These are phyloP conservation scores for Smutsia temminckii DNA, from an alignment of 2,797 vertebrate species.

Conservation along the genomic window DNA sequence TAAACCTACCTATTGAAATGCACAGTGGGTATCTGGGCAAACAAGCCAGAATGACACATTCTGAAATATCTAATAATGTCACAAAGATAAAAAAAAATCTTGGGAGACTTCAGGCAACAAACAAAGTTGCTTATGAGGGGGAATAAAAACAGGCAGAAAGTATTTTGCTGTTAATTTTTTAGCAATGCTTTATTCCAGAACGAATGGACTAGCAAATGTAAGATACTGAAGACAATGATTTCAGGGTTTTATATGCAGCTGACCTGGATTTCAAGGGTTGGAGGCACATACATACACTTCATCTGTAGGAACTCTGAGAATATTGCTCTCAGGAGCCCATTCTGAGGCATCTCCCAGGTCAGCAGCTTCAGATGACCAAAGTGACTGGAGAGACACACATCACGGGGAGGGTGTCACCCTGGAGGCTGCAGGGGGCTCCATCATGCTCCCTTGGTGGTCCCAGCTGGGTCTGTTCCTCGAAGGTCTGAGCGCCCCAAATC, in stretches of 20 bases:
- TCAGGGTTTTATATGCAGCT: neutral
- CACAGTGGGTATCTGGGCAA: neutral
- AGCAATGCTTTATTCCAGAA: neutral
- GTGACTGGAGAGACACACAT: neutral
- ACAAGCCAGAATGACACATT: neutral
- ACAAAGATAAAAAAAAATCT: neutral
- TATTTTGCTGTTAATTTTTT: neutral
- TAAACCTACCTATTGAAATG: neutral
- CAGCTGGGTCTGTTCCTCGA: neutral
- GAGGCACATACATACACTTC: neutral
- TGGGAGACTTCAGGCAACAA: neutral
- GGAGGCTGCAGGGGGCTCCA: neutral
- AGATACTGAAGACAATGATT: neutral
- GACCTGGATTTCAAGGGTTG: neutral
- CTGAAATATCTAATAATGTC: neutral
- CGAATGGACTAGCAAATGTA: neutral
- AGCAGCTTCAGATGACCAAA: neutral
- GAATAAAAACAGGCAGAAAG: neutral
- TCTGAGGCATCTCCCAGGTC: neutral
- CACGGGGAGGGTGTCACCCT: neutral
- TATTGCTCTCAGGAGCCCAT: neutral
- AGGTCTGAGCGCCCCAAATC: neutral
- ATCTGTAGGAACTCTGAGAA: neutral
- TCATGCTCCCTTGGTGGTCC: neutral
- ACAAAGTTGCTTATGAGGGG: neutral